phyloP scores from a whole-genome alignment of 2,797 vertebrate genomes.

The Pogonophryne albipinna region DNA sequence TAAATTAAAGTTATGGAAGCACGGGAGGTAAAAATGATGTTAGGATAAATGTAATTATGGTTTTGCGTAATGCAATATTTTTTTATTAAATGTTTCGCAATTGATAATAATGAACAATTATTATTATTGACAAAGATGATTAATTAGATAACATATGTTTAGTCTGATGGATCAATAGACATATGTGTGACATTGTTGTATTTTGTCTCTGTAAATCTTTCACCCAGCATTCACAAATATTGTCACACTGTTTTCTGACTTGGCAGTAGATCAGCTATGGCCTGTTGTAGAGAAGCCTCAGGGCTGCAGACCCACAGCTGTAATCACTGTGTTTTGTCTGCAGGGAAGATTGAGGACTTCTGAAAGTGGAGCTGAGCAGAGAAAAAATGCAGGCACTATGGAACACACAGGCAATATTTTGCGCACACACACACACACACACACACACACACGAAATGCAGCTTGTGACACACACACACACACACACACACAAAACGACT shows the following conservation, averaged over 20 bases:
- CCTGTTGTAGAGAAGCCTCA: slow-evolving; percentile 53
- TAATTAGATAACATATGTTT: not conserved
- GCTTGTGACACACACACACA: slow-evolving; percentile 22
- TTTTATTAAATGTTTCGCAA: not conserved
- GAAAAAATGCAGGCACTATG: slow-evolving; percentile 53
- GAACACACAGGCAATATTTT: slow-evolving; percentile 19
- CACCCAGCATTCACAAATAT: slow-evolving; percentile 22
- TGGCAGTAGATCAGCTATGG: slow-evolving; percentile 63
- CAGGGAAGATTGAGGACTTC: slow-evolving; percentile 69
- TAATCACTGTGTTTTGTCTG: slow-evolving; percentile 76
- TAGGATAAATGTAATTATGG: not conserved
- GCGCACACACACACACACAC: not conserved
- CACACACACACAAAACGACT: slow-evolving; percentile 45
- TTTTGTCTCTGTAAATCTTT: slow-evolving; percentile 16
- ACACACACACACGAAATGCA: too few relatives aligned
- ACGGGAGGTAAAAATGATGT: not conserved
- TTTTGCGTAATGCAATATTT: not conserved
- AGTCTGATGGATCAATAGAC: not conserved
- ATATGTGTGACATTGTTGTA: slow-evolving; percentile 9
- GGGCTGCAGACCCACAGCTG: slow-evolving; percentile 69
- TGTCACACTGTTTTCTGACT: slow-evolving; percentile 29
- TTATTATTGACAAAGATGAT: not conserved
- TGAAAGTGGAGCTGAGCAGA: slow-evolving; percentile 66
- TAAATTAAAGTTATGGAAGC: not conserved
- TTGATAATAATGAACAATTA: not conserved